These are phyloP conservation scores for Leptopilina syphax DNA, from an alignment of 2,888 invertebrate species.

Conservation along the genomic window DNA sequence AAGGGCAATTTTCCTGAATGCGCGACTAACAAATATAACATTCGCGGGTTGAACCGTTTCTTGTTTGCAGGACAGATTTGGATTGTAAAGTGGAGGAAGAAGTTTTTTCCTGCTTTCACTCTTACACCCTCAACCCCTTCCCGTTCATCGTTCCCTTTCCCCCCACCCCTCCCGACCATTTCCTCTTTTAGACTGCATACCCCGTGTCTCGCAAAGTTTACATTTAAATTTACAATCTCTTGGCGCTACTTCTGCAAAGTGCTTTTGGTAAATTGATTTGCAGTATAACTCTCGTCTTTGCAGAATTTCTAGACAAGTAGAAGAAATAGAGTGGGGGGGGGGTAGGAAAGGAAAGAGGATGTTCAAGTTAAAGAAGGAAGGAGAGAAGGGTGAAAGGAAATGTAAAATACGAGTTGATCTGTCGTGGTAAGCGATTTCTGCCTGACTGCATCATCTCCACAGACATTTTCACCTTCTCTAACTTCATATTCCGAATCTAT, in stretches of 20 bases:
- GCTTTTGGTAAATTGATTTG: constrained; percentile 66
- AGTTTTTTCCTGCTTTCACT: constrained; percentile 36
- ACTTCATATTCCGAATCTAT: neutral
- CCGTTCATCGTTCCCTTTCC: too few relatives aligned
- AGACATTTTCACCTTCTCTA: constrained; percentile 41
- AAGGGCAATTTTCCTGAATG: constrained; percentile 20
- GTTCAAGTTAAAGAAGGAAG: constrained; percentile 1
- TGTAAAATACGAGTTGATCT: constrained; percentile 64
- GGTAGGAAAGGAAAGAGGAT: neutral
- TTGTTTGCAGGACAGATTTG: constrained; percentile 38
- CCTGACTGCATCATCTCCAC: constrained; percentile 58
- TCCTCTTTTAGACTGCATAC: constrained; percentile 32
- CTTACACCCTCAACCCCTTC: constrained; percentile 32
- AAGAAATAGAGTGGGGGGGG: constrained; percentile 38
- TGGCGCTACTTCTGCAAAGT: constrained; percentile 57
- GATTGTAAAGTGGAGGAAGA: constrained; percentile 38
- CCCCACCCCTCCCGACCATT: neutral
- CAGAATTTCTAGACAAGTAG: constrained; percentile 46
- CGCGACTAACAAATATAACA: constrained; percentile 15
- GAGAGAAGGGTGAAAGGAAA: constrained; percentile 49
- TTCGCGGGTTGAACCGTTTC: neutral
- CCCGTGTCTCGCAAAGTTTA: constrained; percentile 59
- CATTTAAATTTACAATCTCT: constrained; percentile 69
- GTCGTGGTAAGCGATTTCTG: constrained; percentile 68
- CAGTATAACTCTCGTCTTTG: constrained; percentile 53